These are phyloP conservation scores for Leucosticte australis DNA, from an alignment of 2,113 vertebrate genomes.

Conservation along the genomic window DNA sequence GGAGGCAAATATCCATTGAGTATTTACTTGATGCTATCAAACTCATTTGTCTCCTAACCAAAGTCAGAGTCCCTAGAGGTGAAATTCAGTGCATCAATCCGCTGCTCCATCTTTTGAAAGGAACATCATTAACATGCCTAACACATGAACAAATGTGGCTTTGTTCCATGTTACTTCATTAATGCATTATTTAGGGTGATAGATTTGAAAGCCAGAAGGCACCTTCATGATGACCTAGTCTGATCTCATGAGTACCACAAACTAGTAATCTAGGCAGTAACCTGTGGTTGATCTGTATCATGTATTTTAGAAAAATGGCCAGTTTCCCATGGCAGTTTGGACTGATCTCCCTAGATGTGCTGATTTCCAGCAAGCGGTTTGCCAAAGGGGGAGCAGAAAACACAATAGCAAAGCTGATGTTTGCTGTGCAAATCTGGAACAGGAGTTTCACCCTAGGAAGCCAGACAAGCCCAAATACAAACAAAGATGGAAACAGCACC, in stretches of 20 bases:
- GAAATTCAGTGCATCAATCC: constrained; percentile 61
- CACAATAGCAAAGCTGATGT: neutral
- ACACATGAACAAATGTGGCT: constrained; percentile 53
- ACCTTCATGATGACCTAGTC: constrained; percentile 54
- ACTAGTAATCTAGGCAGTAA: constrained; percentile 47
- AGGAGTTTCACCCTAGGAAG: constrained; percentile 49
- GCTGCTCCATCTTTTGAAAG: constrained; percentile 26
- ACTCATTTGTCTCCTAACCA: constrained; percentile 52
- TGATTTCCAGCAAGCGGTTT: constrained; percentile 10
- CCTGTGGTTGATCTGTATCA: constrained; percentile 54
- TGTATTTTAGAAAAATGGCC: constrained; percentile 46
- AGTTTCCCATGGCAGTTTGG: constrained; percentile 65
- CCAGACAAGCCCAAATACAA: constrained; percentile 61
- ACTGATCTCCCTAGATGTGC: constrained; percentile 26
- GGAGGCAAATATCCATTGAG: constrained; percentile 24
- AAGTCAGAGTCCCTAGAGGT: constrained; percentile 62
- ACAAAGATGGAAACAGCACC: constrained; percentile 33
- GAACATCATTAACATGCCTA: constrained; percentile 60
- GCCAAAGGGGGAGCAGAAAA: constrained; percentile 45
- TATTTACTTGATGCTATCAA: constrained; percentile 61
- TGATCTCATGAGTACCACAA: constrained; percentile 57
- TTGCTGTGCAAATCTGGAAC: constrained; percentile 37
- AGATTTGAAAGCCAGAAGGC: constrained; percentile 56
- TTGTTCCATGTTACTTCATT: constrained; percentile 61
- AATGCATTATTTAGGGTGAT: constrained; percentile 40